These are phyloP conservation scores for Vesta saturnalis DNA, from an alignment of 2,888 invertebrate species.

Conservation along the genomic window DNA sequence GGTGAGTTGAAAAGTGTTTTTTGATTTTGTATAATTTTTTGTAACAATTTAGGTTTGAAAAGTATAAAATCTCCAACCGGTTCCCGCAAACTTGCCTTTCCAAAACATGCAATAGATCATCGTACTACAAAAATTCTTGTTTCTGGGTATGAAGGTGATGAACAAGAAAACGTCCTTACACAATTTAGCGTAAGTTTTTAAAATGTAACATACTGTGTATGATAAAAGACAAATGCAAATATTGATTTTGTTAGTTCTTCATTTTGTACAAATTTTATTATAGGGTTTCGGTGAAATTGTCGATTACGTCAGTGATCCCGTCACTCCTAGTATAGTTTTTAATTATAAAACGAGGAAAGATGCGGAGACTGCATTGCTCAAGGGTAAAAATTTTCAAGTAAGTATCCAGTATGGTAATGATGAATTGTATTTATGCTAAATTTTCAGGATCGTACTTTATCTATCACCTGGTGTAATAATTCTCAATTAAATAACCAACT, in stretches of 20 bases:
- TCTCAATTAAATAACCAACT: conserved; percentile 53
- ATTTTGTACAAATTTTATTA: conserved; percentile 7
- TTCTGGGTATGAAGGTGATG: conserved; percentile 87
- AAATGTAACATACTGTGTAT: no score
- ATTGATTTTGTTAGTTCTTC: not conserved
- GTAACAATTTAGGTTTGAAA: conserved; percentile 44
- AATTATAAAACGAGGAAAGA: conserved; percentile 81
- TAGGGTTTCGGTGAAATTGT: conserved; percentile 90
- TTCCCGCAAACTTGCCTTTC: conserved; percentile 60
- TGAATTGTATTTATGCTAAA: conserved; percentile 18
- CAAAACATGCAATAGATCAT: conserved; percentile 77
- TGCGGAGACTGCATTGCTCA: conserved; percentile 80
- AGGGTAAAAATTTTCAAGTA: conserved; percentile 81
- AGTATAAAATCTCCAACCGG: conserved; percentile 51
- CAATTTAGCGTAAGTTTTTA: conserved; percentile 81
- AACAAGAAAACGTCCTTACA: conserved; percentile 79
- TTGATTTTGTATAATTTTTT: conserved; percentile 18
- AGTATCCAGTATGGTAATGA: conserved; percentile 41
- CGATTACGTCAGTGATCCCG: conserved; percentile 78
- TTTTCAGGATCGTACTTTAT: conserved; percentile 59
- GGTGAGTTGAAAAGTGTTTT: conserved; percentile 18
- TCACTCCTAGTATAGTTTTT: conserved; percentile 79
- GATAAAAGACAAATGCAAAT: no score
- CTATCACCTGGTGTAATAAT: conserved; percentile 59
- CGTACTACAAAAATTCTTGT: conserved; percentile 87